These are phyloP conservation scores for Diprion similis DNA, from an alignment of 1,140 invertebrate species.

Conservation along the genomic window DNA sequence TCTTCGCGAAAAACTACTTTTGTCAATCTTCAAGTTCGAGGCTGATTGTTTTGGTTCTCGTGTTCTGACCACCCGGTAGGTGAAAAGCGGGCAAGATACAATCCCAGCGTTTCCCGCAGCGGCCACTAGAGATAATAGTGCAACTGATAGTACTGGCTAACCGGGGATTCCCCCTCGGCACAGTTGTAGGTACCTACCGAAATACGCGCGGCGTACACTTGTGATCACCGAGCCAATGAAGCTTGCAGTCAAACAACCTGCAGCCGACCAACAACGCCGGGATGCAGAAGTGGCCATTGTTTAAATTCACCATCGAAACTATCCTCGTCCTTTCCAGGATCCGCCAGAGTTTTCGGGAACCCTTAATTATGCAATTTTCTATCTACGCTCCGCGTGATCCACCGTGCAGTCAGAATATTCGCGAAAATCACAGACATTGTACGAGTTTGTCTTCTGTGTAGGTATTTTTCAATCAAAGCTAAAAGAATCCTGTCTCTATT, in stretches of 20 bases:
- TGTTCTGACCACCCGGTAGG: not conserved
- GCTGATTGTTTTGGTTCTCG: not conserved
- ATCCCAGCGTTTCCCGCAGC: conserved; percentile 41
- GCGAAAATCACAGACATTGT: too few relatives aligned
- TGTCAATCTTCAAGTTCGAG: not conserved
- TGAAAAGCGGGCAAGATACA: conserved; percentile 30
- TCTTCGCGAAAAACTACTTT: not conserved
- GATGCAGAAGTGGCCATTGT: not conserved
- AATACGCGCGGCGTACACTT: conserved; percentile 31
- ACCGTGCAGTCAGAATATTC: too few relatives aligned
- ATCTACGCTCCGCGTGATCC: too few relatives aligned
- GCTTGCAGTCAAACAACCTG: not conserved
- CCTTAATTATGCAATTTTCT: too few relatives aligned
- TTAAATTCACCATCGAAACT: not conserved
- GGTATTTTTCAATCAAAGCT: too few relatives aligned
- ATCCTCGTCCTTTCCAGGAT: not conserved
- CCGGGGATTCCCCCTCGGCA: conserved; percentile 38
- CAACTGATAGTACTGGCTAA: conserved; percentile 60
- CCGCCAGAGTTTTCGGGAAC: too few relatives aligned
- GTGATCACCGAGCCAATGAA: not conserved
- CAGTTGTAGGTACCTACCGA: conserved; percentile 14
- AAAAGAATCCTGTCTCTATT: too few relatives aligned
- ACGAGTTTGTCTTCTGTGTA: too few relatives aligned
- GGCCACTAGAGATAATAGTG: conserved; percentile 56
- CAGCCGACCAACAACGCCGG: not conserved